Conservation (phyloP, 2,113 vertebrate species). For the Ranitomeya imitator region DNA sequence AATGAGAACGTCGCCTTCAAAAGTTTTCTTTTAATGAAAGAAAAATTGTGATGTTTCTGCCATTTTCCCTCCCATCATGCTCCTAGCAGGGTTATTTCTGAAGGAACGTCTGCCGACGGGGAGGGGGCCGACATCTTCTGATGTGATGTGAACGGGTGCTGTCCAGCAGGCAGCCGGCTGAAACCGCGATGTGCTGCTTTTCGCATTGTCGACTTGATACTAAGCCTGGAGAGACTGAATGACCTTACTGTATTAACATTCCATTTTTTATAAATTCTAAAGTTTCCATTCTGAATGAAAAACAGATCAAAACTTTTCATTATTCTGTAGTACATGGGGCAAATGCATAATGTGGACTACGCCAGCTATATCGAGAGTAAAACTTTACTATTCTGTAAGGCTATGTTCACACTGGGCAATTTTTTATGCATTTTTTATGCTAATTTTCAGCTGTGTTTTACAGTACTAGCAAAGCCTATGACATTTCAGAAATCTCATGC, state of each 20-base stretch:
- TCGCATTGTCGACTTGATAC: conserved; percentile 6
- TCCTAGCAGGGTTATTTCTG: neutral
- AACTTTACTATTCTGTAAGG: too few relatives aligned
- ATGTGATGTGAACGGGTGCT: conserved; percentile 49
- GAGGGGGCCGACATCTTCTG: neutral
- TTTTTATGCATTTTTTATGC: too few relatives aligned
- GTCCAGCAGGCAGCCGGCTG: conserved; percentile 54
- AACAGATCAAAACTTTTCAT: neutral
- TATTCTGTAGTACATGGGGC: neutral
- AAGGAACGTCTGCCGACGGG: neutral
- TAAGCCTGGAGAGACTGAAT: conserved; percentile 23
- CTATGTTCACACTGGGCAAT: too few relatives aligned
- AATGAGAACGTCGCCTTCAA: neutral
- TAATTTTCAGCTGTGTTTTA: too few relatives aligned
- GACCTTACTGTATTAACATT: conserved; percentile 27
- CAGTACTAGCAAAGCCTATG: too few relatives aligned
- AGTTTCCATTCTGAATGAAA: neutral
- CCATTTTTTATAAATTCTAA: neutral
- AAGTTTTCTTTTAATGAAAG: neutral
- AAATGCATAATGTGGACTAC: neutral
- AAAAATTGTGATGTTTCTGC: neutral
- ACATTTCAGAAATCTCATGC: too few relatives aligned
- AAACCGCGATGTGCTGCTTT: conserved; percentile 51
- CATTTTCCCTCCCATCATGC: neutral
- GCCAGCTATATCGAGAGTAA: too few relatives aligned